Conservation (phyloP, 2,113 vertebrate species). For the Nycticorax nycticorax region DNA sequence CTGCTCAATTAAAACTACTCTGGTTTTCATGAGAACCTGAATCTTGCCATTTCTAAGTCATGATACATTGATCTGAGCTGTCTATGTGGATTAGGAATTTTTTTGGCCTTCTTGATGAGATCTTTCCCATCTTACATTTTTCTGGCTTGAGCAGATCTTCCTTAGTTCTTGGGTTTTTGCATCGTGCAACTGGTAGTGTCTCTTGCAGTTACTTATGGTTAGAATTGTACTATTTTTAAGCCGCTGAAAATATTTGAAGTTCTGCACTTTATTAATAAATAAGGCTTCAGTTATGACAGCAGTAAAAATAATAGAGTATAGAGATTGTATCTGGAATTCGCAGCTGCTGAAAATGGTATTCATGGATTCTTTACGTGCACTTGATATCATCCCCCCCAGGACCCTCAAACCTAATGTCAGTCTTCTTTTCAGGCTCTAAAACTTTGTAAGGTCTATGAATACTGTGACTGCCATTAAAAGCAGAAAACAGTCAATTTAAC, state of each 20-base stretch:
- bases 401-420: neutral
- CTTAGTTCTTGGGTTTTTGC: neutral
- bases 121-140: neutral
- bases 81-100: neutral
- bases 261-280: neutral
- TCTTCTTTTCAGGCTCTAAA: neutral
- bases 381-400: neutral
- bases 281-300: neutral
- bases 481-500: neutral
- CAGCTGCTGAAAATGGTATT: neutral
- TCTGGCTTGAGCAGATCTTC: neutral
- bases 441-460: neutral
- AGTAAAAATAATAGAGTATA: neutral
- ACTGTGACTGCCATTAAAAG: neutral
- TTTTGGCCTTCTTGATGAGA: neutral
- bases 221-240: neutral
- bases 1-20: neutral
- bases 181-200: neutral
- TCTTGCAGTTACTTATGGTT: neutral
- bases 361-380: neutral
- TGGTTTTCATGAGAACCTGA: neutral
- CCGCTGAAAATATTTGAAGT: neutral
- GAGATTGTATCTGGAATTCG: neutral
- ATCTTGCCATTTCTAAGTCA: neutral
- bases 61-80: neutral